Conservation (phyloP, 2,113 vertebrate genomes). For the Semnornis frantzii region DNA sequence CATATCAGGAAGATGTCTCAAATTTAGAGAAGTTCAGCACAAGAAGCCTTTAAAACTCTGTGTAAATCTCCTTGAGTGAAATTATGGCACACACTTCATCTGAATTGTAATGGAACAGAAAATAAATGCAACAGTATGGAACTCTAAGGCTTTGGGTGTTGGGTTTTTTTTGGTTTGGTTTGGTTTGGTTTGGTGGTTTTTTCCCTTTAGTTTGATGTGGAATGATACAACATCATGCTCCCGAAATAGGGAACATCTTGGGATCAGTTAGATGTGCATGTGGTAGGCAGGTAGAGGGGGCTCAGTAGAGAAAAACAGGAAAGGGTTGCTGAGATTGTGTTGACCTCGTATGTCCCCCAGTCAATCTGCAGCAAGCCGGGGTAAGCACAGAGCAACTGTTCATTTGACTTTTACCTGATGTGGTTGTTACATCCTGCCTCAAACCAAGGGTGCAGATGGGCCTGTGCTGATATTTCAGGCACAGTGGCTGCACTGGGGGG, state of each 20-base stretch:
- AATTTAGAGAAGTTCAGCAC: not conserved
- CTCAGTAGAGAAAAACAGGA: not conserved
- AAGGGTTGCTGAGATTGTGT: fast-evolving
- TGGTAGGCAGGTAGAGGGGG: not conserved
- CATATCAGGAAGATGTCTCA: not conserved
- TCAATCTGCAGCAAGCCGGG: not conserved
- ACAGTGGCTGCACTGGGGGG: not conserved
- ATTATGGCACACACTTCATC: not conserved
- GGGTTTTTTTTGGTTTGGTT: not conserved
- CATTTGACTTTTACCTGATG: not conserved
- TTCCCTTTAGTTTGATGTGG: not conserved
- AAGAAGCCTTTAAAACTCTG: not conserved
- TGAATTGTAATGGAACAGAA: not conserved
- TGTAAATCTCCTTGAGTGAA: not conserved
- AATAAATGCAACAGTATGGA: not conserved
- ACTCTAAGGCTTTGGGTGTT: not conserved
- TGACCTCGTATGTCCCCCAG: no score
- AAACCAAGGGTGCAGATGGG: not conserved
- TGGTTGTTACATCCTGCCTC: not conserved
- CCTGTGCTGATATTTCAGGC: not conserved
- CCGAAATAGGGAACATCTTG: not conserved
- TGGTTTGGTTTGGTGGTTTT: not conserved
- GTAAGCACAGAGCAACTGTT: not conserved
- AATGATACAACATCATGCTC: not conserved
- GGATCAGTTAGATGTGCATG: not conserved